Evolutionary conservation across 2,797 vertebrate genomes (phyloP).

Genomic region (Champsocephalus esox): DNA sequence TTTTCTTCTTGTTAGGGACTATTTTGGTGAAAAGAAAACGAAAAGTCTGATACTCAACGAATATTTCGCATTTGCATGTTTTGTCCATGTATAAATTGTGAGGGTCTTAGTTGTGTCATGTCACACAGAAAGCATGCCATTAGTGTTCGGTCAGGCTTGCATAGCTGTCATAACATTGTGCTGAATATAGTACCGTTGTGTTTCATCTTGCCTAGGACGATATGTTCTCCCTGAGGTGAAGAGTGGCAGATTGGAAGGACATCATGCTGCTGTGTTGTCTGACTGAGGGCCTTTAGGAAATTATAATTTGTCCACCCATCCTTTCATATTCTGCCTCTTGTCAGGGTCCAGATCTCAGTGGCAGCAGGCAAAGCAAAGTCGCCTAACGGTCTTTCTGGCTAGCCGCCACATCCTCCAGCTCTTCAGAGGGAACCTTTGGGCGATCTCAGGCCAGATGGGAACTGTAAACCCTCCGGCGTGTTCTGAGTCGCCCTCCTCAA

Average conservation of each 20-base stretch:
- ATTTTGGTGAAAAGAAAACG: slow-evolving; percentile 30
- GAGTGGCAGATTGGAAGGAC: slow-evolving; percentile 39
- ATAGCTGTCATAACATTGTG: slow-evolving; percentile 28
- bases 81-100: slow-evolving; percentile 2
- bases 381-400: slow-evolving; percentile 31
- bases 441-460: slow-evolving; percentile 48
- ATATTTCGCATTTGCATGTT: slow-evolving; percentile 11
- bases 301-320: slow-evolving; percentile 10
- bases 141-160: slow-evolving; percentile 34
- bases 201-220: slow-evolving; percentile 45
- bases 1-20: slow-evolving; percentile 24
- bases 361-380: slow-evolving; percentile 37
- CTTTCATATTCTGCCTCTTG: slow-evolving; percentile 24
- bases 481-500: slow-evolving; percentile 15
- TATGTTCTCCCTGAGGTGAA: slow-evolving; percentile 36
- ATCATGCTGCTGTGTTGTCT: slow-evolving; percentile 19
- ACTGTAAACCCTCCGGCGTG: slow-evolving; percentile 41
- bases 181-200: slow-evolving; percentile 49
- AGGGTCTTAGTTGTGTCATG: slow-evolving; percentile 21
- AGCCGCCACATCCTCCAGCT: slow-evolving; percentile 22
- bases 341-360: slow-evolving; percentile 34
- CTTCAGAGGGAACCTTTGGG: slow-evolving; percentile 31
- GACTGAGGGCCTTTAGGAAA: slow-evolving; percentile 31
- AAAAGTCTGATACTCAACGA: not conserved
- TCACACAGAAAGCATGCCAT: slow-evolving; percentile 45